Base-by-base conservation (phyloP, 2,113 vertebrate genomes). In the Tricholaema leucomelas region DNA sequence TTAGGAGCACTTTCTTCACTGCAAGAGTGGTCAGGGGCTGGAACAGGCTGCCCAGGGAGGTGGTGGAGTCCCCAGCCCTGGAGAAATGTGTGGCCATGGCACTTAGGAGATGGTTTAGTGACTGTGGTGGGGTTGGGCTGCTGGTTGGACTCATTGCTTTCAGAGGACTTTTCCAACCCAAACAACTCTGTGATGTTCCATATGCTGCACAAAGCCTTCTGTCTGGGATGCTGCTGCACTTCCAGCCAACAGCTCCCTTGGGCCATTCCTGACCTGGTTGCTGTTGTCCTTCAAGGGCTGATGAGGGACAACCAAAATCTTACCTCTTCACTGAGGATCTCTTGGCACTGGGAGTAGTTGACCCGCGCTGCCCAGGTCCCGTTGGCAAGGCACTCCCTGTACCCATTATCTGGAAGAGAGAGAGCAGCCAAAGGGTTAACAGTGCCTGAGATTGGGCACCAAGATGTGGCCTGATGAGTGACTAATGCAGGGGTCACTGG, bases 281-380 rank as follows among this genome's bases (percentile, higher is more conserved):
- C 12, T 69, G 31, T 14, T 78, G 38, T 15, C 31, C 60, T 79
- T 76, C 36, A 18, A 59, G 70, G 50, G 6, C 54, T 1, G 14
- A 8, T 3, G 1, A 64, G 27, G 9, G 4, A 3, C 20, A 63
- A 5, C 10, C 8, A 10, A 50, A 17, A 13, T 77, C 69, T 66
- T 97, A 98, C 98, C 98, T 98, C 98, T 89, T 98, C 97, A 1
- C 94, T 98, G 94, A 99, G 98, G 76, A 99, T 99, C 96, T 98
- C 98, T 94, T 98, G 98, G 96, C 98, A 99, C 82, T 98, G 98
- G 1, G 98, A 98, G 81, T 99, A 99, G 95, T 99, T 98, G 86
- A 98, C 98, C 1, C 98, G 98, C 2, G 96, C 97, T 3, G 98
- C 98, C 98, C 98, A 99, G 75, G 97, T 98, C 70, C 98, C 98